Evolutionary conservation across 1,140 invertebrate species (phyloP).

Genomic region (Drosophila micromelanica): DNA sequence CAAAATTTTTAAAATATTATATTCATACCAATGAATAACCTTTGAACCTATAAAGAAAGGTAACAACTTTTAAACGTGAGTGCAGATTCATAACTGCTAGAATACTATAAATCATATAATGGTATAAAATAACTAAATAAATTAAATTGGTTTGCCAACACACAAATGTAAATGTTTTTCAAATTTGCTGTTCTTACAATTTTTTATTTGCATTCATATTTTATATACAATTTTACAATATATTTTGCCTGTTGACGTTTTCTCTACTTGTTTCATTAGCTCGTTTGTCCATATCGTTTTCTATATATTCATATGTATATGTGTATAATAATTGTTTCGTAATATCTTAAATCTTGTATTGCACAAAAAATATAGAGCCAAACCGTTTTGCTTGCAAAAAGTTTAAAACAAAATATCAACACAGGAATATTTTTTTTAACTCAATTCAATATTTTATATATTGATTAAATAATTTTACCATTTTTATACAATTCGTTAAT

Average conservation of each 20-base stretch:
- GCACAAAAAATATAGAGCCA: slow-evolving; percentile 38
- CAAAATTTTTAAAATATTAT: too few relatives aligned
- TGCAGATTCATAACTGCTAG: too few relatives aligned
- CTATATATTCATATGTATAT: slow-evolving; percentile 37
- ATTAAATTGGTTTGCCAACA: too few relatives aligned
- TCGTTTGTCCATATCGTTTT: slow-evolving; percentile 48
- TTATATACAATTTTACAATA: slow-evolving; percentile 79
- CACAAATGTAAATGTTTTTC: too few relatives aligned
- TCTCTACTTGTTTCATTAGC: slow-evolving; percentile 51
- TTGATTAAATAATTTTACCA: slow-evolving; percentile 37
- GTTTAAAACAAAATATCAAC: slow-evolving; percentile 11
- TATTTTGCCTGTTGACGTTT: slow-evolving; percentile 49
- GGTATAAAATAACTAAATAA: too few relatives aligned
- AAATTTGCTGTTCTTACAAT: slow-evolving; percentile 58
- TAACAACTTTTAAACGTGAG: too few relatives aligned
- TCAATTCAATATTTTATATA: slow-evolving; percentile 20
- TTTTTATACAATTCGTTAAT: slow-evolving; percentile 42
- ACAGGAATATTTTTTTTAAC: slow-evolving; percentile 8
- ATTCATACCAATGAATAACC: too few relatives aligned
- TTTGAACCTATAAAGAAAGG: too few relatives aligned
- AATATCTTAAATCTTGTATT: slow-evolving; percentile 65
- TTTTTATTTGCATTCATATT: slow-evolving; percentile 79
- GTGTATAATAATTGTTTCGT: slow-evolving; percentile 54
- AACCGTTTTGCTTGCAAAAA: slow-evolving; percentile 20
- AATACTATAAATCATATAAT: too few relatives aligned